Conservation (phyloP, 2,113 vertebrate species). For the Bostrychus sinensis region DNA sequence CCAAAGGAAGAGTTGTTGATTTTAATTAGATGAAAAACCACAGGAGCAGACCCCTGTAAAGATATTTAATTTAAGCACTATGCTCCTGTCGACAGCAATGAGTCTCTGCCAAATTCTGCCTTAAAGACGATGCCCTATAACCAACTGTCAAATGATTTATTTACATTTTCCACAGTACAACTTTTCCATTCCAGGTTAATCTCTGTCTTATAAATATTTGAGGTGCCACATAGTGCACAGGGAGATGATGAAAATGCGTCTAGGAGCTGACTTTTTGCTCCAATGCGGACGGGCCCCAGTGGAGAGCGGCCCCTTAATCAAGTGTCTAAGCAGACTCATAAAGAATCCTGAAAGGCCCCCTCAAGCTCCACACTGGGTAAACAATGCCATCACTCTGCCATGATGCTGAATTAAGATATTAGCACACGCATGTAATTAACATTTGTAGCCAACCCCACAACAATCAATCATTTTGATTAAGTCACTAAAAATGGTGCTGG, state of each 20-base stretch:
- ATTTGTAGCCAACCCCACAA: constrained; percentile 50
- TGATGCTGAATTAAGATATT: constrained; percentile 66
- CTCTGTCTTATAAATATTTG: constrained; percentile 38
- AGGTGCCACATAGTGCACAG: neutral
- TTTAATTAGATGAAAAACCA: constrained; percentile 26
- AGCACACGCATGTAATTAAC: constrained; percentile 70
- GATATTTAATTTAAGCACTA: constrained; percentile 28
- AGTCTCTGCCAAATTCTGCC: constrained; percentile 13
- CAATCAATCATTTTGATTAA: constrained; percentile 63
- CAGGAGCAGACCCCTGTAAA: constrained; percentile 4
- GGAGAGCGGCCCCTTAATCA: constrained; percentile 63
- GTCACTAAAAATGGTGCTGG: constrained; percentile 20
- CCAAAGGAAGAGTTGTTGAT: constrained; percentile 11
- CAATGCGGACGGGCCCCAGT: constrained; percentile 24
- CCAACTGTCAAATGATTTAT: neutral
- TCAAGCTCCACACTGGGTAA: constrained; percentile 57
- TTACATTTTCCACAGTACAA: constrained; percentile 13
- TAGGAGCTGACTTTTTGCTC: constrained; percentile 35
- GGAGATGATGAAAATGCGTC: constrained; percentile 26
- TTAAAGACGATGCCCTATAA: constrained; percentile 5
- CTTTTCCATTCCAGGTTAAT: constrained; percentile 24
- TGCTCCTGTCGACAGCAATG: constrained; percentile 3
- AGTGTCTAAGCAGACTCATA: constrained; percentile 69
- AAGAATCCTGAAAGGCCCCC: constrained; percentile 63
- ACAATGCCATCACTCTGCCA: constrained; percentile 68